These are phyloP conservation scores for Orchestes rusci DNA, from an alignment of 2,888 invertebrate species.

Conservation along the genomic window DNA sequence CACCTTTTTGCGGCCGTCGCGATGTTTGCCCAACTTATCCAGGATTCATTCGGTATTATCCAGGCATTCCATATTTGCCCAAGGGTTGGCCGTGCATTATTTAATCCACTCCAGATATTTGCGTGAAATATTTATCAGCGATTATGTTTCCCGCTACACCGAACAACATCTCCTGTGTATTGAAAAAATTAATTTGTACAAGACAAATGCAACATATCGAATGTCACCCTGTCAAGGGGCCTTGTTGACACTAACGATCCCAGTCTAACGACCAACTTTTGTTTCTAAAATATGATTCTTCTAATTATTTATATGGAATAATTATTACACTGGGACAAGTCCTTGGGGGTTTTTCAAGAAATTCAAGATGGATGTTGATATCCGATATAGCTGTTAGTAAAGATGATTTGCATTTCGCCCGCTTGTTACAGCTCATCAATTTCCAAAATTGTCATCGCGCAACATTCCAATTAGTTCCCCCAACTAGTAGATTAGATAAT, in stretches of 20 bases:
- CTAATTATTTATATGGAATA: slow-evolving; percentile 33
- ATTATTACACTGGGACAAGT: slow-evolving; percentile 10
- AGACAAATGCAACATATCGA: slow-evolving; percentile 10
- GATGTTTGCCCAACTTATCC: slow-evolving; percentile 22
- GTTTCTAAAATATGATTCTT: slow-evolving; percentile 40
- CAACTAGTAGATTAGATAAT: too few relatives aligned
- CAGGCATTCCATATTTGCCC: slow-evolving; percentile 19
- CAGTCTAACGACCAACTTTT: slow-evolving; percentile 28
- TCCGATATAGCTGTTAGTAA: background rate
- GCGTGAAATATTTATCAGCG: slow-evolving; percentile 6
- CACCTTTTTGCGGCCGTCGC: slow-evolving; percentile 24
- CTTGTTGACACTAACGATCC: slow-evolving; percentile 30
- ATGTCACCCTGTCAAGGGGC: slow-evolving; percentile 8
- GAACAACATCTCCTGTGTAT: too few relatives aligned
- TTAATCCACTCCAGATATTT: slow-evolving; percentile 12
- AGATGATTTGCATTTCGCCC: background rate
- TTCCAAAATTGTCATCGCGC: too few relatives aligned
- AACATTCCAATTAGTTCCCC: too few relatives aligned
- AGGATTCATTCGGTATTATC: slow-evolving; percentile 8
- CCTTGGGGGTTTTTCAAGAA: background rate
- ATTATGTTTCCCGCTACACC: too few relatives aligned
- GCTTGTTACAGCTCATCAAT: too few relatives aligned
- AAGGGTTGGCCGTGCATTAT: slow-evolving; percentile 16
- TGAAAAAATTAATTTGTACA: too few relatives aligned
- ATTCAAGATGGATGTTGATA: background rate